Evolutionary conservation across 1,140 invertebrate genomes (phyloP), one percentile per base, ranked within the genome.

Genomic region (Ganaspis sp.): DNA sequence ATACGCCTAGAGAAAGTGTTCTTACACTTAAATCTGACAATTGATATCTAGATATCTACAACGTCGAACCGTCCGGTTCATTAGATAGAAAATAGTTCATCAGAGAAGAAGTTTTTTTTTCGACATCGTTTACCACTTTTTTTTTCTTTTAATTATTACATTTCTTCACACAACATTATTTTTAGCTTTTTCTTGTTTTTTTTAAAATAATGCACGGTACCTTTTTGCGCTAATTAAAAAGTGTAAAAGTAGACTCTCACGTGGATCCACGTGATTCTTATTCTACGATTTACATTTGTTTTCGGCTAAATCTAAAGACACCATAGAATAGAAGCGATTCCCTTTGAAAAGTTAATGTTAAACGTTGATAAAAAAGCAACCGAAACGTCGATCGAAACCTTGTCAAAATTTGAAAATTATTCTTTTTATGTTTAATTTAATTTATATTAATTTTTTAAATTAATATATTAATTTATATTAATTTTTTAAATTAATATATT

Each of bases 1-100:
- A 84, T 9, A 49, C 45, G 19, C 70, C 38, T 81, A 84, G 75
- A 58, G 73, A 78, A 75, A 76, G 72, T 69, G 75, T 37, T 54
- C 1, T 73, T 81, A 79, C 21, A 5, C 73, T 81, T 79, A 3
- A 81, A 37, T 42, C 29, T 40, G 53, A 79, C 38, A 26, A 54
- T 29, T 19, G 49, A 23, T 34, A n/a, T 54, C 71, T 69, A 74
- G 42, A 8, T 75, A 75, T 75, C 42, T 75, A 70, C 69, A 75
- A 37, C 23, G 17, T 45, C 54, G 11, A 73, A 19, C 58, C 26
- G n/a, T 15, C 23, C 23, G 23, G 15, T 15, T 21, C 15, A 29
- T 64, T 29, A 64, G 58, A 64, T 2, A 64, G 54, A 26, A 64
- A 64, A 64, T 29, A 26, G 54, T 64, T 26, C 12, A 1, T 45